A percentile compares a stretch with the other conserved stretches of the same genome.
Evolutionary conservation across 1,140 invertebrate genomes (phyloP).

Genomic region (Wasmannia auropunctata): DNA sequence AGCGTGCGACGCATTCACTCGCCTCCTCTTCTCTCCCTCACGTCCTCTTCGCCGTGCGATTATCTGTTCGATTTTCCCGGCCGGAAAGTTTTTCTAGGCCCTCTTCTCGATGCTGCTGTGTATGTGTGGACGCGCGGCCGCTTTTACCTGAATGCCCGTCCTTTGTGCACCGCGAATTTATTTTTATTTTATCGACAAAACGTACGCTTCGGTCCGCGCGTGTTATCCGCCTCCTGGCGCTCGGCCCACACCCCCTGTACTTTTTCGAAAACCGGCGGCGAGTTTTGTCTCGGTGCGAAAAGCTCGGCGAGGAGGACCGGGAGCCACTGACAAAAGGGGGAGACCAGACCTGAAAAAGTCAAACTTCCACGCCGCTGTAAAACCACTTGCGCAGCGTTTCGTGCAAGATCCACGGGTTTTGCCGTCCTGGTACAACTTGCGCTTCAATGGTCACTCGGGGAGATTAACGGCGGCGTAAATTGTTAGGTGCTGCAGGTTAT

Average conservation of each 20-base stretch:
- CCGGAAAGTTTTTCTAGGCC: background rate
- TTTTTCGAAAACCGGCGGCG: slow-evolving; percentile 17
- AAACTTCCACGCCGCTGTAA: slow-evolving; percentile 30
- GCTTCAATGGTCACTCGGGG: background rate
- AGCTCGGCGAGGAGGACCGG: background rate
- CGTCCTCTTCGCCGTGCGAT: background rate
- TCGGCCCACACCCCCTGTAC: background rate
- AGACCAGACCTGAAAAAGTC: background rate
- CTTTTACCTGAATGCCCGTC: slow-evolving; percentile 7
- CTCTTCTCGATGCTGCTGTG: background rate
- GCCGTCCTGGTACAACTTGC: slow-evolving; percentile 1
- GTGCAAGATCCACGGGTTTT: slow-evolving; percentile 9
- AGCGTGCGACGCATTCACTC: background rate
- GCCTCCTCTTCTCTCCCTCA: background rate
- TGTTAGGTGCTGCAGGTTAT: background rate
- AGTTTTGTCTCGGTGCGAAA: background rate
- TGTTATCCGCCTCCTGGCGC: background rate
- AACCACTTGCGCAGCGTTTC: slow-evolving; percentile 9
- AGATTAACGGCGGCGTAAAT: slow-evolving; percentile 22
- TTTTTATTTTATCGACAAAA: slow-evolving; percentile 38
- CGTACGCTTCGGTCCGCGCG: background rate
- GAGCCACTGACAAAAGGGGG: slow-evolving; percentile 25
- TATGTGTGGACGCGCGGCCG: background rate
- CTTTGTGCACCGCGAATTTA: slow-evolving; percentile 16
- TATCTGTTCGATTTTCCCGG: background rate